Base-by-base conservation (phyloP, 2,797 vertebrate genomes). In the Cynopterus sphinx region DNA sequence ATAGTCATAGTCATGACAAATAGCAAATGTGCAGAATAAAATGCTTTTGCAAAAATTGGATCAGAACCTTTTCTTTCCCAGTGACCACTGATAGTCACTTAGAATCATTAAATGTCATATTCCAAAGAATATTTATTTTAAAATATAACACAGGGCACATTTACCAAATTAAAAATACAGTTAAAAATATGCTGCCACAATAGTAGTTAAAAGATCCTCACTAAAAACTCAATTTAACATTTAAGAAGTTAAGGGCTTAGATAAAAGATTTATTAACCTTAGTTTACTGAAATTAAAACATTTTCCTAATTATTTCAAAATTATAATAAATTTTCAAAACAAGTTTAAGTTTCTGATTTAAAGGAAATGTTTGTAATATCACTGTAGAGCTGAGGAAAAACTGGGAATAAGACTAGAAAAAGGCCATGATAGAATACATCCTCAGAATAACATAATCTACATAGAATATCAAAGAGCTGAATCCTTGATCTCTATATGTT, bases 1-100 rank as follows among this genome's bases (percentile, higher is more conserved):
- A 97, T 19, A 98, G 86, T 0, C 93, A 91, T 96, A 98, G 93
- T 96, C 97, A 97, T 93, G 89, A 98, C 87, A 98, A 97, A 98
- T 91, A 97, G 31, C 84, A 97, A 97, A 93, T 53, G 95, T 7
- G 22, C 51, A 96, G 91, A 96, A 98, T 84, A 97, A 98, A 88
- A 82, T 71, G 78, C 94, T 98, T 97, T 94, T 97, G 51, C 65
- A 97, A 96, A 94, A 97, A 92, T 17, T 96, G 91, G 93, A 97
- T 97, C 31, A 95, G 67, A 46, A 97, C 39, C 65, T 96, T 98
- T 98, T 94, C 92, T 95, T 92, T 97, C 67, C 96, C 91, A 75
- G 68, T 94, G 93, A 96, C 90, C 73, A 93, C 57, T 43, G 55
- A 78, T 12, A 89, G 74, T 26, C 78, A 90, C 65, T 95, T 91